phyloP scores from a whole-genome alignment of 2,113 vertebrate genomes.

The Archocentrus centrarchus region DNA sequence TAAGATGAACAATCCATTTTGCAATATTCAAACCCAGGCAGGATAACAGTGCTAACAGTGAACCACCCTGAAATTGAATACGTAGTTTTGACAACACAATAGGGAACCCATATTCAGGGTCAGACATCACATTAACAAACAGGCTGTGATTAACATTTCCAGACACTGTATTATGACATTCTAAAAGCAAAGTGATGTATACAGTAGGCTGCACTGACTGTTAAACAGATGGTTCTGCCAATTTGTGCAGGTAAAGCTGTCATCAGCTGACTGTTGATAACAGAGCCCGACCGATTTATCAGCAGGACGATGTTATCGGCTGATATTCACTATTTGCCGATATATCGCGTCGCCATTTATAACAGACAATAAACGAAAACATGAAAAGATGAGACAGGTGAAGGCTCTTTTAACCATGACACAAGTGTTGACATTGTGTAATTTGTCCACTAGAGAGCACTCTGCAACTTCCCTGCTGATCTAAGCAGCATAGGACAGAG shows the following conservation, averaged over 20 bases:
- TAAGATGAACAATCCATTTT: not conserved
- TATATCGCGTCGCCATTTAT: not conserved
- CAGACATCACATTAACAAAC: not conserved
- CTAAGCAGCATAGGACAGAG: too few species aligned
- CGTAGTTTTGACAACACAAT: not conserved
- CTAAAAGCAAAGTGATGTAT: not conserved
- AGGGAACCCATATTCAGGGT: not conserved
- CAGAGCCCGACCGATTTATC: not conserved
- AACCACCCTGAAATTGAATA: not conserved
- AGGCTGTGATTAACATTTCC: not conserved
- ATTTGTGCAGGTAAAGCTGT: not conserved
- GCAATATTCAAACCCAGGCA: not conserved
- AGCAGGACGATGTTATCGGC: not conserved
- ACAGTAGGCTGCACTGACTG: not conserved
- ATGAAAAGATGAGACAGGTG: not conserved
- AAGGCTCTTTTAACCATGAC: not conserved
- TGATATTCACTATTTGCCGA: not conserved
- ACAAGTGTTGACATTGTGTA: not conserved
- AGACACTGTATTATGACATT: not conserved
- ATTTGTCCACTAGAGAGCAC: not conserved
- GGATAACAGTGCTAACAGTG: not conserved
- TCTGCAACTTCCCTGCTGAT: not conserved
- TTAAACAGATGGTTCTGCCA: not conserved
- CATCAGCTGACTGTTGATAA: not conserved
- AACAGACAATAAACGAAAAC: not conserved